phyloP scores from a whole-genome alignment of 2,888 invertebrate genomes.

The Aphelenchoides bicaudatus region DNA sequence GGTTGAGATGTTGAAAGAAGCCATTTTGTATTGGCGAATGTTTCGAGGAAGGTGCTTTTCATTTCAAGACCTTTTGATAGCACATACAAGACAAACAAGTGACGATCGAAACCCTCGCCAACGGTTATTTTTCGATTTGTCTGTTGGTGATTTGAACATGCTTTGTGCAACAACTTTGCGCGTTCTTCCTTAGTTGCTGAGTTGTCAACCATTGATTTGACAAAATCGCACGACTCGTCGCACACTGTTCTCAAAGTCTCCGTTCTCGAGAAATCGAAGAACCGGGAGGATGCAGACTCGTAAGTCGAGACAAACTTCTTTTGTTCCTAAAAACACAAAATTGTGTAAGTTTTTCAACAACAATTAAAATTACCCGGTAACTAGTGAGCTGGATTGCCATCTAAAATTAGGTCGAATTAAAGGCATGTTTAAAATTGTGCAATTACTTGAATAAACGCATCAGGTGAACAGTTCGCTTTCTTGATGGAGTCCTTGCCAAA shows the following conservation, averaged over 20 bases:
- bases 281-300: conserved; percentile 23
- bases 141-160: conserved; percentile 67
- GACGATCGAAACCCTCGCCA: conserved; percentile 81
- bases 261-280: conserved; percentile 24
- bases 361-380: conserved; percentile 1
- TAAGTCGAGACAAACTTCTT: conserved; percentile 22
- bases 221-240: conserved; percentile 28
- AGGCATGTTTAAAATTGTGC: too few relatives aligned
- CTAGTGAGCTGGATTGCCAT: conserved; percentile 76
- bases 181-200: conserved; percentile 65
- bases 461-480: conserved; percentile 83
- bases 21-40: conserved; percentile 96
- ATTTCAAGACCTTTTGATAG: conserved; percentile 68
- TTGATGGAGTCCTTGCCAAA: conserved; percentile 74
- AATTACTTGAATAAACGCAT: conserved; percentile 92
- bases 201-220: conserved; percentile 62
- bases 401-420: too few relatives aligned
- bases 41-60: conserved; percentile 65
- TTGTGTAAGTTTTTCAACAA: too few relatives aligned
- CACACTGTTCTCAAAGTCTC: conserved; percentile 28
- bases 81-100: conserved; percentile 94
- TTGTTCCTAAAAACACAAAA: conserved; percentile 23
- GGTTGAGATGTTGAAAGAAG: conserved; percentile 76
- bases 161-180: conserved; percentile 74
- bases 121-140: conserved; percentile 63